Percentiles rank a stretch among this genome's conserved stretches.
phyloP scores from a whole-genome alignment of 2,113 vertebrate genomes.

The Garra rufa region DNA sequence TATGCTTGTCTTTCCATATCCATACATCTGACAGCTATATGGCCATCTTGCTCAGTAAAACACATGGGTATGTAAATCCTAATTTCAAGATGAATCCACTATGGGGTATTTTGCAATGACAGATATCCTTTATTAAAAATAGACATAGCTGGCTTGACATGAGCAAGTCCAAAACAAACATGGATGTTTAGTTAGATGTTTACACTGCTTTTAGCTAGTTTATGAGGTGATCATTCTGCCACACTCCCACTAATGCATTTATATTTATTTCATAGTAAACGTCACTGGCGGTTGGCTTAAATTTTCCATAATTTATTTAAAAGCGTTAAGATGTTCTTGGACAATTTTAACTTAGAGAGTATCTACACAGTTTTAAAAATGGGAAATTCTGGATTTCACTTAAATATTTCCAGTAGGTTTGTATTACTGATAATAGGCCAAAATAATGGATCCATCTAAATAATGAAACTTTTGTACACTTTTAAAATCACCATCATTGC shows the following conservation, averaged over 20 bases:
- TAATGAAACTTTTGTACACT: not conserved
- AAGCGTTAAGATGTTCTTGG: constrained; percentile 44
- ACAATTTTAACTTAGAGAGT: constrained; percentile 30
- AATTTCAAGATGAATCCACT: constrained; percentile 40
- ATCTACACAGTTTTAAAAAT: constrained; percentile 1
- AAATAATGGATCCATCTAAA: not conserved
- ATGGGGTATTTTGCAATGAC: constrained; percentile 43
- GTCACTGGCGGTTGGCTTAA: constrained; percentile 33
- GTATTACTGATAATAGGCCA: not conserved
- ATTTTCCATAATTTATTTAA: constrained; percentile 52
- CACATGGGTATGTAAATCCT: constrained; percentile 37
- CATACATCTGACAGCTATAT: constrained; percentile 7
- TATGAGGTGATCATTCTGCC: constrained; percentile 24
- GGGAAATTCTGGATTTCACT: not conserved
- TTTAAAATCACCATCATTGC: no score
- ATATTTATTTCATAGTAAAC: constrained; percentile 54
- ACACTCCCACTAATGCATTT: constrained; percentile 32
- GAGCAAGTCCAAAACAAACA: constrained; percentile 41
- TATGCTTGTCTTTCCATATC: constrained; percentile 2
- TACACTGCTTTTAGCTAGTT: constrained; percentile 25
- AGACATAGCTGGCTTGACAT: constrained; percentile 25
- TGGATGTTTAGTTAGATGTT: constrained; percentile 59
- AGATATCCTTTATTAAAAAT: constrained; percentile 54
- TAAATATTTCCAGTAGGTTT: not conserved
- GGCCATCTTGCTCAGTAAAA: constrained; percentile 18